Evolutionary conservation across 2,797 vertebrate species (phyloP).

Genomic region (Sylvia borin): DNA sequence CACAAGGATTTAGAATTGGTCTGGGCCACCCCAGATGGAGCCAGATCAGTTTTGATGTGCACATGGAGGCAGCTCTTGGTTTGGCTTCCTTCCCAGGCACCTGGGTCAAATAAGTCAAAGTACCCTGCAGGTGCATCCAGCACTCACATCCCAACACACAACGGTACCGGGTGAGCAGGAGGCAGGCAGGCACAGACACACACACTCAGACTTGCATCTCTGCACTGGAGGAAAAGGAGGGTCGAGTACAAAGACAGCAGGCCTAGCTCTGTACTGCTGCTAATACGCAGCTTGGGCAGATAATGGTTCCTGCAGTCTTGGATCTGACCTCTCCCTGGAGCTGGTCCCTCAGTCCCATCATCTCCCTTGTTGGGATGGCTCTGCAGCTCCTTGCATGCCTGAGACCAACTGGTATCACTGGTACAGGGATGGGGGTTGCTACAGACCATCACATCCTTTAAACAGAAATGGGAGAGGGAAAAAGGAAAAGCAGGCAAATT

Average conservation of each 20-base stretch:
- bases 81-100: not conserved
- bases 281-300: not conserved
- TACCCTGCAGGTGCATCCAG: not conserved
- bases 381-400: not conserved
- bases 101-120: not conserved
- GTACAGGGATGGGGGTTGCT: not conserved
- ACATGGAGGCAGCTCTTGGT: not conserved
- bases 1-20: not conserved
- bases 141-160: fast-evolving
- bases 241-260: fast-evolving
- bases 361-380: not conserved
- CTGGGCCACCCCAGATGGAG: not conserved
- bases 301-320: not conserved
- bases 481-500: not conserved
- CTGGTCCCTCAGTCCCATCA: not conserved
- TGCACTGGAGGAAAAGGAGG: not conserved
- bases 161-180: fast-evolving
- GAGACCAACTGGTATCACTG: not conserved
- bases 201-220: not conserved
- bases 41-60: not conserved
- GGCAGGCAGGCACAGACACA: fast-evolving
- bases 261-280: not conserved
- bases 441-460: not conserved
- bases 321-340: not conserved
- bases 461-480: not conserved